Percentiles rank a stretch among this genome's conserved stretches.
These are phyloP conservation scores for Hoplostethus atlanticus DNA, from an alignment of 2,797 vertebrate genomes.

Conservation along the genomic window DNA sequence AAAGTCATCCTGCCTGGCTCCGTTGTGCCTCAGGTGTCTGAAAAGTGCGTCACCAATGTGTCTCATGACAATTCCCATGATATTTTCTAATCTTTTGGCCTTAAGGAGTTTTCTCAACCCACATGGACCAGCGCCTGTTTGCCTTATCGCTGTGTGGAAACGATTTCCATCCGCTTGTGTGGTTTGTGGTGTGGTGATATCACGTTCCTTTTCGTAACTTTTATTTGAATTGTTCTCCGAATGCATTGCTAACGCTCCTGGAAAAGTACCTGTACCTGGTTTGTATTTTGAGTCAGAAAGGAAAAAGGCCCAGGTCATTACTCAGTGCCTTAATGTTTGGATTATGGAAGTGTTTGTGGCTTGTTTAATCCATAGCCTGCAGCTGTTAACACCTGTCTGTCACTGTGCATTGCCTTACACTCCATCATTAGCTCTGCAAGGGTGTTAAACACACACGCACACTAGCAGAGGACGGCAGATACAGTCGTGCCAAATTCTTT, in stretches of 20 bases:
- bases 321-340: slow-evolving; percentile 39
- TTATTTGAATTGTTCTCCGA: slow-evolving; percentile 36
- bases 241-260: slow-evolving; percentile 30
- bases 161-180: slow-evolving; percentile 30
- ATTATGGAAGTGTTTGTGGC: slow-evolving; percentile 70
- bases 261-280: slow-evolving; percentile 22
- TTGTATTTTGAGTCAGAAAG: slow-evolving; percentile 41
- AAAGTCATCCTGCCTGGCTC: not conserved
- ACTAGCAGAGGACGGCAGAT: slow-evolving; percentile 21
- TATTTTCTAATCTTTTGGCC: not conserved
- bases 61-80: not conserved
- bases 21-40: not conserved
- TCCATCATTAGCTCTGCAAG: slow-evolving; percentile 65
- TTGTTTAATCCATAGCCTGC: slow-evolving; percentile 63
- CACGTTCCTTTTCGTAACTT: slow-evolving; percentile 38
- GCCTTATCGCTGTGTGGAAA: slow-evolving; percentile 39
- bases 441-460: slow-evolving; percentile 54
- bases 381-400: slow-evolving; percentile 78
- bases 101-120: slow-evolving; percentile 30
- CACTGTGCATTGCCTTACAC: slow-evolving; percentile 61
- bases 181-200: slow-evolving; percentile 51
- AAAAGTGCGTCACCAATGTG: slow-evolving; percentile 11
- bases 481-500: slow-evolving; percentile 28
- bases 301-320: slow-evolving; percentile 8
- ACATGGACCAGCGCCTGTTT: slow-evolving; percentile 38